phyloP scores from a whole-genome alignment of 1,140 invertebrate species.

The Brachionus koreanus region DNA sequence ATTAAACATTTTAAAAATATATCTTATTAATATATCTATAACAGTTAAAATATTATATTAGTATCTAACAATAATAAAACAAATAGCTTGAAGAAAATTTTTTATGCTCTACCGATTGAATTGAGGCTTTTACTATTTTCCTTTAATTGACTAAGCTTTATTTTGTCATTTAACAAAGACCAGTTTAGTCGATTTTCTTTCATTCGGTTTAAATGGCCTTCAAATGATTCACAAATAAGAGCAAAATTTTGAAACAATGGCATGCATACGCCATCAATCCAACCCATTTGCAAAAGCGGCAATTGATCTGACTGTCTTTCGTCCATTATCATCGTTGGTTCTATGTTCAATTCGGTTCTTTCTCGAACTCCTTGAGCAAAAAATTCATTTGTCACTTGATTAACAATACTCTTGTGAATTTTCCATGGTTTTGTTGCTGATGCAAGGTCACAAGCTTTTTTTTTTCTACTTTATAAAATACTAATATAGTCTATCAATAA shows the following conservation, averaged over 20 bases:
- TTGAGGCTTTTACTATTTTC: background rate
- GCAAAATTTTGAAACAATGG: conserved; percentile 72
- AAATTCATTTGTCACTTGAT: conserved; percentile 91
- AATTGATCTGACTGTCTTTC: conserved; percentile 87
- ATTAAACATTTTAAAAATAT: too few relatives aligned
- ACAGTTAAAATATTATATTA: too few relatives aligned
- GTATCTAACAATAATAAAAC: too few relatives aligned
- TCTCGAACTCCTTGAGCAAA: conserved; percentile 85
- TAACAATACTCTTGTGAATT: conserved; percentile 85
- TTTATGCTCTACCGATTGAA: background rate
- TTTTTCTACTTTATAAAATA: conserved; percentile 55
- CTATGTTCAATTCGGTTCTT: conserved; percentile 62
- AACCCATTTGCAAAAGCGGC: conserved; percentile 93
- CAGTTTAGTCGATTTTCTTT: conserved; percentile 31
- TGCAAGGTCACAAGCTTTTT: conserved; percentile 93
- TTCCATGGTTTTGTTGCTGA: conserved; percentile 93
- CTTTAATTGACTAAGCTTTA: background rate
- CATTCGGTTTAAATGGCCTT: background rate
- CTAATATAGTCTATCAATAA: background rate
- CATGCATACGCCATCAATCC: conserved; percentile 88
- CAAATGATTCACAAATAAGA: background rate
- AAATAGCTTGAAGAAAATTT: too few relatives aligned
- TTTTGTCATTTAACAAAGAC: conserved; percentile 5
- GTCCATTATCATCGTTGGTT: conserved; percentile 67
- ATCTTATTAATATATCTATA: too few relatives aligned